phyloP scores from a whole-genome alignment of 2,888 invertebrate species.

The Meghimatium bilineatum region DNA sequence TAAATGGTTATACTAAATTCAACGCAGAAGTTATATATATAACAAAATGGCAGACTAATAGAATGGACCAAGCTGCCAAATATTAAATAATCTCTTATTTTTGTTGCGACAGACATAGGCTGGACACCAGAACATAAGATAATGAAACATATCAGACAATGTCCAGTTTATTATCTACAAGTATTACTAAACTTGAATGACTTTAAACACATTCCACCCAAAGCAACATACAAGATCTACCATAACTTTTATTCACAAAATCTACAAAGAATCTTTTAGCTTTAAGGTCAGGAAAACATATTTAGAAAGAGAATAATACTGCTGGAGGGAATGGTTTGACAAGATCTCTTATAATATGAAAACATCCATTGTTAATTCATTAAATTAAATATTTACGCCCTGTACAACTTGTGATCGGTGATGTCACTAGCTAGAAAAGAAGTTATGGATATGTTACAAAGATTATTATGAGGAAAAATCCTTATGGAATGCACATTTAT shows the following conservation, averaged over 20 bases:
- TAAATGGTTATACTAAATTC: too few relatives aligned
- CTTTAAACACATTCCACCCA: background rate
- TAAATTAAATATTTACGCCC: background rate
- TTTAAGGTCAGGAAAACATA: background rate
- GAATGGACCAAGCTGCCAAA: background rate
- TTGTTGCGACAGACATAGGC: background rate
- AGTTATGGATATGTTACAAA: slow-evolving; percentile 27
- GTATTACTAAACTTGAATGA: background rate
- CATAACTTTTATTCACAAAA: background rate
- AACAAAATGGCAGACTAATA: background rate
- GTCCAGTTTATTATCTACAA: background rate
- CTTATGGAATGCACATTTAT: slow-evolving; percentile 46
- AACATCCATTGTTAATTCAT: slow-evolving; percentile 27
- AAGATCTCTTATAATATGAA: slow-evolving; percentile 13
- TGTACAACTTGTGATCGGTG: background rate
- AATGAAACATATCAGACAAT: background rate
- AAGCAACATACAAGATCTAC: background rate
- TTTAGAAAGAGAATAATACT: slow-evolving; percentile 35
- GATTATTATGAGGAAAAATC: slow-evolving; percentile 19
- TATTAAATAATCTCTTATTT: background rate
- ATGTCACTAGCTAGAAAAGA: background rate
- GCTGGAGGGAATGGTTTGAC: slow-evolving; percentile 42
- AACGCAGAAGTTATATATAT: too few relatives aligned
- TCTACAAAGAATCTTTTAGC: background rate
- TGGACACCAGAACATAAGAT: background rate